Evolutionary conservation across 2,888 invertebrate genomes (phyloP).

Genomic region (Heliconius charithonia): DNA sequence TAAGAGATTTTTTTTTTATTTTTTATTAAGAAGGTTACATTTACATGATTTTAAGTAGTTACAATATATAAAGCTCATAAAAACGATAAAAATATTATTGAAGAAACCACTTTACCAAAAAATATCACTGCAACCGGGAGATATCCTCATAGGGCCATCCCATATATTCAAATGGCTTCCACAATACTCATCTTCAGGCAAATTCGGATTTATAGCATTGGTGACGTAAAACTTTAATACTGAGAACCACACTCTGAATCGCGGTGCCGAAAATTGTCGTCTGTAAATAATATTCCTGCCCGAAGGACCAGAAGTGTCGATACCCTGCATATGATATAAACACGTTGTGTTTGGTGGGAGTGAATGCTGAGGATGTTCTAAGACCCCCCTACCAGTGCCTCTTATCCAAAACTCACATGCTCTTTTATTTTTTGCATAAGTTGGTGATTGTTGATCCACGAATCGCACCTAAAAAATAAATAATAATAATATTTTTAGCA

Average conservation of each 20-base stretch:
- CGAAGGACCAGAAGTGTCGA: conserved; percentile 85
- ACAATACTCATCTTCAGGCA: conserved; percentile 89
- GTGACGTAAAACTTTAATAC: conserved; percentile 93
- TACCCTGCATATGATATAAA: conserved; percentile 90
- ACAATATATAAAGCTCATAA: neutral
- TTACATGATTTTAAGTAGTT: neutral
- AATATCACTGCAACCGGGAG: conserved; percentile 90
- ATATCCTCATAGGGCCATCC: conserved; percentile 92
- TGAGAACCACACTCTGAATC: conserved; percentile 93
- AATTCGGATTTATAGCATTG: conserved; percentile 85
- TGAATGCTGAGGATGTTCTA: conserved; percentile 93
- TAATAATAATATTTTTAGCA: neutral
- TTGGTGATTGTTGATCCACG: conserved; percentile 92
- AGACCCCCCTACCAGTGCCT: conserved; percentile 90
- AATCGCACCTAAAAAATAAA: conserved; percentile 88
- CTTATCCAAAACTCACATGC: conserved; percentile 94
- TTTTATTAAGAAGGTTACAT: neutral
- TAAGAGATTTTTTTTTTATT: no score
- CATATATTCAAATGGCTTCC: conserved; percentile 93
- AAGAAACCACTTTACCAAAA: conserved; percentile 86
- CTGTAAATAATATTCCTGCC: conserved; percentile 82
- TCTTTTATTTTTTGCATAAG: conserved; percentile 92
- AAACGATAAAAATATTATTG: conserved; percentile 42
- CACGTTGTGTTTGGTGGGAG: conserved; percentile 95
- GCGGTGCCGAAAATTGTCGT: conserved; percentile 85